phyloP scores from a whole-genome alignment of 2,113 vertebrate species.

The Lontra canadensis region DNA sequence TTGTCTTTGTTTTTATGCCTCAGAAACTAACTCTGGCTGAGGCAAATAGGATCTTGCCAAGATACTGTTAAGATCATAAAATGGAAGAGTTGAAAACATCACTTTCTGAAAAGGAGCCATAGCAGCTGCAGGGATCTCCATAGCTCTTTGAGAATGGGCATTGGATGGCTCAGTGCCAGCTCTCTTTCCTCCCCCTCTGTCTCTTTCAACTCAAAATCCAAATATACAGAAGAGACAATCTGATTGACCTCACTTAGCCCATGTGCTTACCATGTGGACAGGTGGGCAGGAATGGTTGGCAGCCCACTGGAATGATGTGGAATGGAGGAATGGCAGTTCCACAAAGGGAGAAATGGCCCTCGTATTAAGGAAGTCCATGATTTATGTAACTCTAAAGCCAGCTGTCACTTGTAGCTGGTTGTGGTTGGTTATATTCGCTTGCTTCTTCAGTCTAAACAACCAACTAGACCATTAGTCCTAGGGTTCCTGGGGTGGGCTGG shows the following conservation, averaged over 20 bases:
- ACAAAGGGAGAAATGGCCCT: neutral
- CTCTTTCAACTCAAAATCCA: neutral
- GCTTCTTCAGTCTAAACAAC: neutral
- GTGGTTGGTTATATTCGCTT: neutral
- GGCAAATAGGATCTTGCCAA: neutral
- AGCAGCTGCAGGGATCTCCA: neutral
- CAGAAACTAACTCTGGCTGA: neutral
- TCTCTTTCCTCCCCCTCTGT: neutral
- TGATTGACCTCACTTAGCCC: neutral
- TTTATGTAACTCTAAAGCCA: neutral
- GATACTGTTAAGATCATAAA: neutral
- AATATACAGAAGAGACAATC: neutral
- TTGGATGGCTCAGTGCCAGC: neutral
- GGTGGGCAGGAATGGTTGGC: neutral
- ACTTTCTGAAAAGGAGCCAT: neutral
- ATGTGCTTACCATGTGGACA: neutral
- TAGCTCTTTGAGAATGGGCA: neutral
- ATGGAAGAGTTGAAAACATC: neutral
- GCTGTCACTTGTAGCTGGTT: neutral
- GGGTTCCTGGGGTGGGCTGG: neutral
- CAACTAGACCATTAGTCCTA: neutral
- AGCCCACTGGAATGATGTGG: neutral
- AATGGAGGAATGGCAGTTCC: neutral
- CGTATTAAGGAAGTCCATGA: neutral
- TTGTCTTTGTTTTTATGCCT: slow-evolving; percentile 3